Base-by-base conservation (phyloP, 2,797 vertebrate genomes). In the Synanceia verrucosa region DNA sequence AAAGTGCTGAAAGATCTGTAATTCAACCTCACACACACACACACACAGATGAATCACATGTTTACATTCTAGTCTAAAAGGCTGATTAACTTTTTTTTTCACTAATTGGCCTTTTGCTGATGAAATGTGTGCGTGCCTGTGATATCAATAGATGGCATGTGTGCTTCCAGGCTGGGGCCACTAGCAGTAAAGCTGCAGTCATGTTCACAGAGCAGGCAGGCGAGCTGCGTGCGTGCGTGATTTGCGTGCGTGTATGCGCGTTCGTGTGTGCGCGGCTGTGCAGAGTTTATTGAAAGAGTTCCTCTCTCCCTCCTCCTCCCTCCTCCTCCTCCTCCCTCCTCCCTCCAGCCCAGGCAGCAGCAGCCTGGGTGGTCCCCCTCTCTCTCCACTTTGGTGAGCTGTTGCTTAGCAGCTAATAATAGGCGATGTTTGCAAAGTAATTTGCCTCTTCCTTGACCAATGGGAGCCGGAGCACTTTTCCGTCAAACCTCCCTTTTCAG, bases 331-430 rank as follows among this genome's bases (percentile, higher is more conserved):
- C 41, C 57, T 4, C 37, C 39, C 11, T 33, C 56, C 18, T 37
- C 73, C 79, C 50, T 65, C 68, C 84, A 77, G 76, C 74, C 36
- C 92, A 78, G 82, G 92, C 93, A 92, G 92, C 89, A 75, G 86
- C 94, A 91, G 94, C 94, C 91, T 96, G 95, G 95, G 95, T 96
- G 95, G 95, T 95, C 95, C 91, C 91, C 79, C 92, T 93, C 95
- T 93, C 95, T 94, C 94, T 94, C 94, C 94, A 94, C 95, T 94
- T 95, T 95, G 95, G 94, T 91, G 95, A 95, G 95, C 95, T 95
- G 96, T 96, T 96, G 96, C 96, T 96, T 96, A 96, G 96, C 95
- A 96, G 95, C 95, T 96, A 96, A 96, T 96, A 96, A 96, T 95
- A 96, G 95, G 95, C 93, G 94, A 94, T 95, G 95, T 96, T 96